A percentile compares a stretch with the other conserved stretches of the same genome.
phyloP scores from a whole-genome alignment of 2,888 invertebrate species.

The Protophormia terraenovae region DNA sequence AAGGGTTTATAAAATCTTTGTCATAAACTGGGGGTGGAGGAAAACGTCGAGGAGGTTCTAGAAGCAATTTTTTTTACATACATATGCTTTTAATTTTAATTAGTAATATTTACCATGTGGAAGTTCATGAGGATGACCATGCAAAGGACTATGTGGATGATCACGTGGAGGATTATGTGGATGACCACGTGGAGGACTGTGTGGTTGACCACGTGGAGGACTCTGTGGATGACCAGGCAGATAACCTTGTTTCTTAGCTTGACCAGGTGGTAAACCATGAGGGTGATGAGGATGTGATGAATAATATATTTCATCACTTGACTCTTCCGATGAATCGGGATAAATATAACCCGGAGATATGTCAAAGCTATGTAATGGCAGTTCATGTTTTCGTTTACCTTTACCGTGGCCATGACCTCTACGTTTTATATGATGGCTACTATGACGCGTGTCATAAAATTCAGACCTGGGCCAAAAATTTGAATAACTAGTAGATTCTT shows the following conservation, averaged over 20 bases:
- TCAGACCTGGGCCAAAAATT: constrained; percentile 36
- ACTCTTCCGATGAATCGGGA: constrained; percentile 24
- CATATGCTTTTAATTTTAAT: neutral
- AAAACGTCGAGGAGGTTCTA: constrained; percentile 56
- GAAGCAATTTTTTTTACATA: neutral
- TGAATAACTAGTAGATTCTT: constrained; percentile 35
- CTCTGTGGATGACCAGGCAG: neutral
- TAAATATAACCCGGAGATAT: neutral
- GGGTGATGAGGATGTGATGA: constrained; percentile 5
- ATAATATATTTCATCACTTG: constrained; percentile 17
- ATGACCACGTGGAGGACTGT: neutral
- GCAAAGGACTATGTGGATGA: too few species aligned
- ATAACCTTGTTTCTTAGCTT: neutral
- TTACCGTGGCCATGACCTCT: neutral
- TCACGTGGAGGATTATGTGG: neutral
- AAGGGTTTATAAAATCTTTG: constrained; percentile 55
- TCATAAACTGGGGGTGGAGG: constrained; percentile 60
- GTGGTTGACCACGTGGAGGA: neutral
- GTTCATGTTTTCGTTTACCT: neutral
- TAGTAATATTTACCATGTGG: constrained; percentile 13
- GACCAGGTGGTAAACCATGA: constrained; percentile 20
- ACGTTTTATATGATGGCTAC: constrained; percentile 14
- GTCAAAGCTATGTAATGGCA: neutral
- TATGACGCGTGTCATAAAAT: constrained; percentile 5
- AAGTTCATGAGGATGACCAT: neutral